Evolutionary conservation across 2,888 invertebrate species (phyloP).

Genomic region (Scaptomyza cyrtandrae): DNA sequence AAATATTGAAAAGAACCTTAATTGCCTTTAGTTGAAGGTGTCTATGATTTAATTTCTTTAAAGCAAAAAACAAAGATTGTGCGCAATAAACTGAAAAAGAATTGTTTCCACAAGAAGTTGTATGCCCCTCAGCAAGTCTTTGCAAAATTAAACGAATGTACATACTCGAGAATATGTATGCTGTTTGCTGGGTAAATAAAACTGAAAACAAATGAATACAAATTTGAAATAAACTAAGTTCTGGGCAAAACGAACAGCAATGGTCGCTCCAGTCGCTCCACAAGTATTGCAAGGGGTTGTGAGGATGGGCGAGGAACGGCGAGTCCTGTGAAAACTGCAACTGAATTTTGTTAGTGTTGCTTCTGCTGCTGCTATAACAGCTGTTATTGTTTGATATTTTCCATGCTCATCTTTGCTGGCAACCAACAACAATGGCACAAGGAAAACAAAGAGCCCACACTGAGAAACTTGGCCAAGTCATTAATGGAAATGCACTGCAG

Average conservation of each 20-base stretch:
- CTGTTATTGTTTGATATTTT: constrained; percentile 67
- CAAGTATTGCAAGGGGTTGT: background rate
- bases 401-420: constrained; percentile 64
- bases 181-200: constrained; percentile 65
- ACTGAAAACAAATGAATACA: constrained; percentile 75
- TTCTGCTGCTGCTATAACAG: constrained; percentile 21
- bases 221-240: constrained; percentile 76
- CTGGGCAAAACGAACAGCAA: constrained; percentile 35
- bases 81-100: constrained; percentile 41
- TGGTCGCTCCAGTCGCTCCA: constrained; percentile 16
- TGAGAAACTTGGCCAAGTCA: constrained; percentile 53
- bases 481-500: constrained; percentile 51
- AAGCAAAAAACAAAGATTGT: constrained; percentile 19
- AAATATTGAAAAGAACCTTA: background rate
- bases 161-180: constrained; percentile 28
- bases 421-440: constrained; percentile 41
- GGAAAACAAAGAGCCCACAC: constrained; percentile 39
- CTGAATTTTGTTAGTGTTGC: constrained; percentile 27
- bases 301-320: background rate
- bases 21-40: constrained; percentile 2
- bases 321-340: constrained; percentile 36
- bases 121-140: constrained; percentile 32
- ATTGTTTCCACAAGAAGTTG: constrained; percentile 12
- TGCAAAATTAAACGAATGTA: constrained; percentile 55
- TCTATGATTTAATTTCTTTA: constrained; percentile 19